Conservation (phyloP, 2,797 vertebrate species). For the Tragopan temminckii region DNA sequence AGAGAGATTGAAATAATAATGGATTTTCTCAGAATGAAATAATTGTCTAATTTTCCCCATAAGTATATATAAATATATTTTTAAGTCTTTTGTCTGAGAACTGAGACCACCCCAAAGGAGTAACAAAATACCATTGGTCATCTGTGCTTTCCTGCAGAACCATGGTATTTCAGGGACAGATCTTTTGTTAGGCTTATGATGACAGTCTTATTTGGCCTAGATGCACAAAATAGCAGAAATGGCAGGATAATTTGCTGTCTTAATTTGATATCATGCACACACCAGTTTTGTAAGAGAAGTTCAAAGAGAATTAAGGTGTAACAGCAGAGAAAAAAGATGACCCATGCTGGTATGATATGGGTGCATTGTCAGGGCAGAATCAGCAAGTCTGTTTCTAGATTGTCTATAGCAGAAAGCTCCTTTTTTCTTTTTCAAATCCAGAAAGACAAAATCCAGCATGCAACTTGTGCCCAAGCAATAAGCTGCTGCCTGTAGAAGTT, state of each 20-base stretch:
- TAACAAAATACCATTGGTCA: not conserved
- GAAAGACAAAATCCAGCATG: not conserved
- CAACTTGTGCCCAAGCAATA: not conserved
- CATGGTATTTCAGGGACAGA: not conserved
- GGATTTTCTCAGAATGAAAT: not conserved
- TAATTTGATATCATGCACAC: not conserved
- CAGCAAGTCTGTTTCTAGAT: not conserved
- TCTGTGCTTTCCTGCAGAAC: not conserved
- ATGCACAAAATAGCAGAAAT: not conserved
- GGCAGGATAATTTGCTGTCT: not conserved
- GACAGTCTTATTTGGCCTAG: not conserved
- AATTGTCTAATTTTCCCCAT: not conserved
- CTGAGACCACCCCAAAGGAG: not conserved
- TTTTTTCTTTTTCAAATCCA: not conserved
- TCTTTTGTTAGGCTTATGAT: not conserved
- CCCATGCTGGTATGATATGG: rapidly evolving
- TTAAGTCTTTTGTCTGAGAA: not conserved
- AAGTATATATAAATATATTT: not conserved
- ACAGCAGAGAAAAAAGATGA: not conserved
- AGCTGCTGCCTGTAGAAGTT: not conserved
- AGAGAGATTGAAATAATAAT: not conserved
- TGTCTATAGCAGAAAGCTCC: not conserved
- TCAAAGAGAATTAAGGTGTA: not conserved
- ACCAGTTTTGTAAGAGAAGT: not conserved
- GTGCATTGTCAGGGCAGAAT: rapidly evolving